phyloP scores from a whole-genome alignment of 2,888 invertebrate species.

The Rhagium mordax region DNA sequence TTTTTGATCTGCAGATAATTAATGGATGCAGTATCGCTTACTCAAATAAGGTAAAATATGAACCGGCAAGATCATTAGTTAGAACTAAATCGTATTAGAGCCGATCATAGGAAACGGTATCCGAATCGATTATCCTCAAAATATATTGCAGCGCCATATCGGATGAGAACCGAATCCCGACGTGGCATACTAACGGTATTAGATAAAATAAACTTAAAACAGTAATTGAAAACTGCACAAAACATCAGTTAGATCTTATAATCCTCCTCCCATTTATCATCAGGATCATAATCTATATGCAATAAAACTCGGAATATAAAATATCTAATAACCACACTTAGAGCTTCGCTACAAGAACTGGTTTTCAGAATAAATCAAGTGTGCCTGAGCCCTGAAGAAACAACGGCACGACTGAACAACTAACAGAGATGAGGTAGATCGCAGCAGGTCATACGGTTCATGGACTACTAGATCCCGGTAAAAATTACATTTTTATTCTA shows the following conservation, averaged over 20 bases:
- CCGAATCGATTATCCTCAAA: constrained; percentile 38
- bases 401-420: constrained; percentile 65
- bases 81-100: constrained; percentile 42
- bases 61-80: constrained; percentile 41
- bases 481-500: constrained; percentile 59
- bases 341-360: constrained; percentile 62
- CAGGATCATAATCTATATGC: constrained; percentile 58
- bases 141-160: constrained; percentile 28
- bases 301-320: constrained; percentile 63
- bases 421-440: constrained; percentile 64
- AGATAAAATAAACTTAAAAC: constrained; percentile 21
- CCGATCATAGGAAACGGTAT: constrained; percentile 41
- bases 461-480: constrained; percentile 68
- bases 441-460: constrained; percentile 69
- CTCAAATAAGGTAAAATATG: constrained; percentile 17
- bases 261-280: constrained; percentile 50
- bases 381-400: constrained; percentile 62
- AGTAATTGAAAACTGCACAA: constrained; percentile 49
- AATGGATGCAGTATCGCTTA: constrained; percentile 20
- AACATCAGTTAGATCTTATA: constrained; percentile 44
- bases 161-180: constrained; percentile 3
- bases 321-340: constrained; percentile 63
- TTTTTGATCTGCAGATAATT: constrained; percentile 9
- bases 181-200: constrained; percentile 24
- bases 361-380: constrained; percentile 66